Conservation (phyloP, 2,888 invertebrate genomes). For the Metalampra italica region DNA sequence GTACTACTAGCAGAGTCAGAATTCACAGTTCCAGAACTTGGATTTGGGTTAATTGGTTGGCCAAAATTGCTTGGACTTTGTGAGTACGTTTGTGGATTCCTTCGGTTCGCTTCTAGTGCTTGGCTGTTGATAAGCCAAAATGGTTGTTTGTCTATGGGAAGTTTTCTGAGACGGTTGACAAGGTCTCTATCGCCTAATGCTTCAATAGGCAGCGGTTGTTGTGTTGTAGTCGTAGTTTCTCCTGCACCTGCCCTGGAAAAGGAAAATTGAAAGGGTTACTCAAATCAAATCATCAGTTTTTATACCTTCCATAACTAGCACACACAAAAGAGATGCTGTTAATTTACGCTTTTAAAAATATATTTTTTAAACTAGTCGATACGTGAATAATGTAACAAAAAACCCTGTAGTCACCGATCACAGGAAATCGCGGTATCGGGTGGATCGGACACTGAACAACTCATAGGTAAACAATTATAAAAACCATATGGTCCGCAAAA, state of each 20-base stretch:
- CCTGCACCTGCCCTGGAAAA: slow-evolving; percentile 51
- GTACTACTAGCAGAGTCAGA: slow-evolving; percentile 4
- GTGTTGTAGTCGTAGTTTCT: slow-evolving; percentile 35
- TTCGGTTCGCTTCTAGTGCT: slow-evolving; percentile 79
- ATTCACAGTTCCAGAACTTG: not conserved
- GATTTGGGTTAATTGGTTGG: slow-evolving; percentile 14
- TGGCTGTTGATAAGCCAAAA: slow-evolving; percentile 86
- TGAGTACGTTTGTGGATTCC: slow-evolving; percentile 57
- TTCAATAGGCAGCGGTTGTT: slow-evolving; percentile 79
- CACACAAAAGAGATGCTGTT: too few species aligned
- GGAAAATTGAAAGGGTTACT: not conserved
- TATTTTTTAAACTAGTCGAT: too few species aligned
- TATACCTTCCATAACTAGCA: too few species aligned
- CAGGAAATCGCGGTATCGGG: too few species aligned
- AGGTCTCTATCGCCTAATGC: slow-evolving; percentile 81
- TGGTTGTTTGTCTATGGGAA: slow-evolving; percentile 83
- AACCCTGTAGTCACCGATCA: too few species aligned
- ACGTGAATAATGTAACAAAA: too few species aligned
- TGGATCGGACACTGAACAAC: too few species aligned
- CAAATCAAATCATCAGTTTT: too few species aligned
- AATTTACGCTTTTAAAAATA: too few species aligned
- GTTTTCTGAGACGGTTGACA: slow-evolving; percentile 79
- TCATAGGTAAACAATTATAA: too few species aligned
- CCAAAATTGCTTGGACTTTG: slow-evolving; percentile 49
- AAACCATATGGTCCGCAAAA: too few species aligned